Percentiles rank a stretch among this genome's conserved stretches.
These are phyloP conservation scores for Blastobasis lacticolella DNA, from an alignment of 2,888 invertebrate genomes.

Conservation along the genomic window DNA sequence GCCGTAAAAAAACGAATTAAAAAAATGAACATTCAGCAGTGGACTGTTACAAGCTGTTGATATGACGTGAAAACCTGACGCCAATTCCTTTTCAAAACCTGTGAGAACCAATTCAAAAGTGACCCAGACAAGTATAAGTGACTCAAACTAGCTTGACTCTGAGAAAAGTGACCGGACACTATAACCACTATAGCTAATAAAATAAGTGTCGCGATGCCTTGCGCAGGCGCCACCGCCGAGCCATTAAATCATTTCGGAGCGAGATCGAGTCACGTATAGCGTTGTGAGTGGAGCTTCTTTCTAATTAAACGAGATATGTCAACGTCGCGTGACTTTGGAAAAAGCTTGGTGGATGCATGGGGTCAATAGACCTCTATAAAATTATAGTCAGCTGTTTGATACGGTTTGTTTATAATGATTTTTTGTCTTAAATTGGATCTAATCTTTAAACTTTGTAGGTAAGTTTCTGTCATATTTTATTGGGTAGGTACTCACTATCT, in stretches of 20 bases:
- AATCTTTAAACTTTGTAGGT: background rate
- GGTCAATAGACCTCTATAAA: background rate
- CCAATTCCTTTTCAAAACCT: too few relatives aligned
- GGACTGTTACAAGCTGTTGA: too few relatives aligned
- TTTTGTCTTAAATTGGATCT: background rate
- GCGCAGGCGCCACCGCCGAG: constrained; percentile 21
- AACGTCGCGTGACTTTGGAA: constrained; percentile 24
- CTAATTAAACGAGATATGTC: constrained; percentile 68
- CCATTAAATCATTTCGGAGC: constrained; percentile 43
- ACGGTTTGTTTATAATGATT: too few relatives aligned
- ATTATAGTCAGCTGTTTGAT: too few relatives aligned
- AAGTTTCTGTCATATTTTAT: background rate
- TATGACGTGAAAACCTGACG: too few relatives aligned
- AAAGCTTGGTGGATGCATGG: background rate
- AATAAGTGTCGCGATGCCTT: background rate
- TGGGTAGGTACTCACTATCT: background rate
- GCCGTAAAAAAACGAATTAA: too few relatives aligned
- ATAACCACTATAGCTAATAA: background rate
- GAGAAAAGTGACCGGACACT: background rate
- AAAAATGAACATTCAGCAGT: too few relatives aligned
- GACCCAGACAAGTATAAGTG: too few relatives aligned
- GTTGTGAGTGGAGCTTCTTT: constrained; percentile 57
- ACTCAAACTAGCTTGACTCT: too few relatives aligned
- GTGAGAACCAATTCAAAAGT: too few relatives aligned
- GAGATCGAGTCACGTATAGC: constrained; percentile 66